Conservation (phyloP, 2,113 vertebrate genomes). For the Mus pahari region DNA sequence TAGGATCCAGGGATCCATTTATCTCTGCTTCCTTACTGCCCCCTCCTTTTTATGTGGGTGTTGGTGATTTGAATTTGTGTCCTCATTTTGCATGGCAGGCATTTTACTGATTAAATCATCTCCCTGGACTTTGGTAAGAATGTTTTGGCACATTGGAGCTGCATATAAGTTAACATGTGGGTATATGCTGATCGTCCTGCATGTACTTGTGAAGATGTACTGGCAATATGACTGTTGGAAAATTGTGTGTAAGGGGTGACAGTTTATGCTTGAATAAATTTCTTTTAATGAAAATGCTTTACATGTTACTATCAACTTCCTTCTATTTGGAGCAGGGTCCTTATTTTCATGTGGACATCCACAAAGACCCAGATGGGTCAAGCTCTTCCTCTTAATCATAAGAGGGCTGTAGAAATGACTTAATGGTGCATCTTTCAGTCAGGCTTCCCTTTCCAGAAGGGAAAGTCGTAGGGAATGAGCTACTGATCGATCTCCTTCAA, state of each 20-base stretch:
- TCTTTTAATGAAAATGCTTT: neutral
- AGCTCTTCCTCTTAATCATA: slow-evolving; percentile 58
- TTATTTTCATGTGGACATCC: slow-evolving; percentile 40
- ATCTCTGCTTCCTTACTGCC: neutral
- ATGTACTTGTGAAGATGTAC: accelerated
- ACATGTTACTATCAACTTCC: slow-evolving; percentile 12
- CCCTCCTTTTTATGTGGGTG: neutral
- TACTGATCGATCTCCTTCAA: slow-evolving; percentile 34
- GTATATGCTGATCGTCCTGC: neutral
- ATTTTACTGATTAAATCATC: neutral
- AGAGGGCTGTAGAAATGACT: slow-evolving; percentile 70
- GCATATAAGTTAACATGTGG: neutral
- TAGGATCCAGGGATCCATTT: neutral
- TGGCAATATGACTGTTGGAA: neutral
- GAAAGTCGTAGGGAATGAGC: slow-evolving; percentile 48
- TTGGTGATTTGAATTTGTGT: neutral
- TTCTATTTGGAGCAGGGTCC: slow-evolving; percentile 50
- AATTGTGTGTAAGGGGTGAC: neutral
- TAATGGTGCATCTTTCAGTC: slow-evolving; percentile 25
- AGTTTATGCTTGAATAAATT: neutral
- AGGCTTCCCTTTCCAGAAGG: slow-evolving; percentile 43
- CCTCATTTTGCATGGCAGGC: neutral
- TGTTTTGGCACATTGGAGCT: neutral
- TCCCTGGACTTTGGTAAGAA: neutral
- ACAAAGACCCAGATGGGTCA: neutral